Conservation (phyloP, 64 coral and sea anemone genomes). For the Orbicella faveolata region DNA sequence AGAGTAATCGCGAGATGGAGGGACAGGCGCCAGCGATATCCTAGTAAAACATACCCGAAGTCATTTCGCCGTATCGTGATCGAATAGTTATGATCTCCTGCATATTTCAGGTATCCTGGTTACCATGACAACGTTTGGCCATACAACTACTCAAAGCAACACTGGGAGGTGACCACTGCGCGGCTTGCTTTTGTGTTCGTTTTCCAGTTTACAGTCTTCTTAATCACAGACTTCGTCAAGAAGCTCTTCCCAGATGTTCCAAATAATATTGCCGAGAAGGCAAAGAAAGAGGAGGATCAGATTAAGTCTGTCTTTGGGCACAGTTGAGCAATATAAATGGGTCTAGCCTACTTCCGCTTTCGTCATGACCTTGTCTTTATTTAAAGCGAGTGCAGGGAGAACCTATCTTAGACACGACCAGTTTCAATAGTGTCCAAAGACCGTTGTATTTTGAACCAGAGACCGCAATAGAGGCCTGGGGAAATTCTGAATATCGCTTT, state of each 20-base stretch:
- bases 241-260: conserved; percentile 67
- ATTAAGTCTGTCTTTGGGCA: too few species aligned
- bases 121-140: conserved; percentile 40
- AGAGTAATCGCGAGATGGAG: too few species aligned
- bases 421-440: too few species aligned
- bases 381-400: too few species aligned
- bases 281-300: not conserved
- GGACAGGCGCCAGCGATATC: not conserved
- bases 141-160: conserved; percentile 69
- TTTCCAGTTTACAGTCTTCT: conserved; percentile 69
- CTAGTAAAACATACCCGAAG: not conserved
- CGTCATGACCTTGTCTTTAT: too few species aligned
- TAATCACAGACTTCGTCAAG: conserved; percentile 62
- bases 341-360: too few species aligned
- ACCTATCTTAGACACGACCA: too few species aligned
- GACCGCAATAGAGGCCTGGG: too few species aligned
- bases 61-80: too few species aligned
- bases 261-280: conserved; percentile 25
- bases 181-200: conserved; percentile 83
- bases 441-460: too few species aligned
- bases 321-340: too few species aligned
- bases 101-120: conserved; percentile 44
- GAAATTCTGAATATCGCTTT: too few species aligned
- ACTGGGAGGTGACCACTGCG: conserved; percentile 66
- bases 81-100: not conserved